Percentiles rank a stretch among this genome's conserved stretches.
These are phyloP conservation scores for Castor canadensis DNA, from an alignment of 2,113 vertebrate genomes.

Conservation along the genomic window DNA sequence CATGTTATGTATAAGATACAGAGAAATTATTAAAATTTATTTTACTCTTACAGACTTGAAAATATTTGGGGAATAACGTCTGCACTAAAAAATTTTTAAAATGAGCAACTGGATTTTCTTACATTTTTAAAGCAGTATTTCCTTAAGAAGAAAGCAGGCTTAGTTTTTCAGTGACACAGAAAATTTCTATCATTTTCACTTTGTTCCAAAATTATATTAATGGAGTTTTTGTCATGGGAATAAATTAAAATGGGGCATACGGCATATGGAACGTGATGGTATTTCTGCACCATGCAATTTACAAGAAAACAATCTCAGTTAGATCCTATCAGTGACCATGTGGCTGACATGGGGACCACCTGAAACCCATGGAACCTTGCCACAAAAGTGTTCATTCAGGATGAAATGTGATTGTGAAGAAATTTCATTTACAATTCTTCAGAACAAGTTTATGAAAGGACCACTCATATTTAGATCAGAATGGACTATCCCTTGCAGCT, in stretches of 20 bases:
- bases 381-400: slow-evolving; percentile 61
- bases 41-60: background rate
- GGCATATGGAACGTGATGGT: slow-evolving; percentile 41
- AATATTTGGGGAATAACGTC: background rate
- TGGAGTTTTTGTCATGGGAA: slow-evolving; percentile 69
- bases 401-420: slow-evolving; percentile 64
- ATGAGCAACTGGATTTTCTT: background rate
- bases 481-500: background rate
- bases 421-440: slow-evolving; percentile 60
- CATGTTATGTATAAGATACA: background rate
- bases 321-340: slow-evolving; percentile 40
- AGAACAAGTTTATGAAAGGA: slow-evolving; percentile 55
- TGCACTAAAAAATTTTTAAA: background rate
- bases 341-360: slow-evolving; percentile 10
- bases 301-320: slow-evolving; percentile 69
- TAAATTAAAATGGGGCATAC: slow-evolving; percentile 75
- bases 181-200: slow-evolving; percentile 71
- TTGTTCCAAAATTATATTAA: slow-evolving; percentile 75
- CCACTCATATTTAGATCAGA: slow-evolving; percentile 47
- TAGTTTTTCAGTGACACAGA: slow-evolving; percentile 68
- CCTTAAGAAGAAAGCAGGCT: slow-evolving; percentile 64
- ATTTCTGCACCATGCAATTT: slow-evolving; percentile 50
- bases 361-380: slow-evolving; percentile 58
- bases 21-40: background rate
- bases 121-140: slow-evolving; percentile 23